Percentiles rank a stretch among this genome's conserved stretches.
phyloP scores from a whole-genome alignment of 2,888 invertebrate species.

The Panzeria rudis region DNA sequence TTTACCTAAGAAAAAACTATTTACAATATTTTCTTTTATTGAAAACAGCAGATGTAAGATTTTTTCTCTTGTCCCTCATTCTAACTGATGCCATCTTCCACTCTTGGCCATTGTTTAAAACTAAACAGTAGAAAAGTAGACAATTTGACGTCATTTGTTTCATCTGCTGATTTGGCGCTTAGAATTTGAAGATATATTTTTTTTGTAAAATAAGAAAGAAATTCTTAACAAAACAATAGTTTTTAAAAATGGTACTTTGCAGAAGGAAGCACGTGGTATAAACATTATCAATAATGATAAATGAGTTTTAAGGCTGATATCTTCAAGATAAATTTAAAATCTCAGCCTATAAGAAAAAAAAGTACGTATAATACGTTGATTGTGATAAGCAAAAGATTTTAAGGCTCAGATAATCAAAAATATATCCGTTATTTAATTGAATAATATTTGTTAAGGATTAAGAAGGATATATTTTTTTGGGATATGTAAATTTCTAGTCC shows the following conservation, averaged over 20 bases:
- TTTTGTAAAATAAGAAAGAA: slow-evolving; percentile 22
- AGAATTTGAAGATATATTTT: slow-evolving; percentile 35
- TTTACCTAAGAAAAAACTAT: slow-evolving; percentile 44
- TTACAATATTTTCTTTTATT: slow-evolving; percentile 3
- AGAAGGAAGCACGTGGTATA: slow-evolving; percentile 71
- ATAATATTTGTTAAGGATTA: slow-evolving; percentile 13
- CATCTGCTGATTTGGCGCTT: slow-evolving; percentile 68
- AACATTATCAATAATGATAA: slow-evolving; percentile 70
- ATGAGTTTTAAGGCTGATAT: slow-evolving; percentile 69
- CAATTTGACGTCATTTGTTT: slow-evolving; percentile 69
- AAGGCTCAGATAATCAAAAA: background rate
- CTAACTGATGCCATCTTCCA: slow-evolving; percentile 51
- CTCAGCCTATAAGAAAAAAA: slow-evolving; percentile 9
- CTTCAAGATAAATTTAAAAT: slow-evolving; percentile 37
- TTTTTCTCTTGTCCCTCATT: slow-evolving; percentile 15
- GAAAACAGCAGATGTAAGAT: slow-evolving; percentile 60
- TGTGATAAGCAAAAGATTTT: slow-evolving; percentile 10
- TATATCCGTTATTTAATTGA: slow-evolving; percentile 47
- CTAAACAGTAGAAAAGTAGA: slow-evolving; percentile 54
- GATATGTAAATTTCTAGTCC: slow-evolving; percentile 29
- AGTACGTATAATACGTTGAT: background rate
- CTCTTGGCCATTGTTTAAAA: slow-evolving; percentile 56
- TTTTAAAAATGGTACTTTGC: slow-evolving; percentile 32
- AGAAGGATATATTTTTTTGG: slow-evolving; percentile 33
- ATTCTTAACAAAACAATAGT: slow-evolving; percentile 23